Base-by-base conservation (phyloP, 2,113 vertebrate genomes). In the Mastomys coucha region DNA sequence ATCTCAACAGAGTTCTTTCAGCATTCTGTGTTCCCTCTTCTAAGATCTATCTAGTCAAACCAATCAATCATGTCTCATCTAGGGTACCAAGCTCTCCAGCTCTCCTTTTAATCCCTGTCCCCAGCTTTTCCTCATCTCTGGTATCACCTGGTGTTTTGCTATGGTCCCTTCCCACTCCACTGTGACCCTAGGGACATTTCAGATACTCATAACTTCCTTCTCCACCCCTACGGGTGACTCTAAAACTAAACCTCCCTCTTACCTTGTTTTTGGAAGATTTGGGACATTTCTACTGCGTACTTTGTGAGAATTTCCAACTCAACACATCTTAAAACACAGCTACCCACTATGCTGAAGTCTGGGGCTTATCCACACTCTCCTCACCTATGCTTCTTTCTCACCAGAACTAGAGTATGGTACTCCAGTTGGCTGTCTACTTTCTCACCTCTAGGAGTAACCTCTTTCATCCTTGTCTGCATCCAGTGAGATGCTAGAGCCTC, bases 101-200 rank as follows among this genome's bases (percentile, higher is more conserved):
- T 63, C 53, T 22, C 45, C 60, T n/a, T 33, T 42, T 17, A 33
- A 13, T 56, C 24, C 24, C 19, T 24, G 17, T 36, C 19, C 24
- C 10, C 12, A 31, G 39, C 33, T 63, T 70, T 42, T 17, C 45
- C 1, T 42, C 7, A 9, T 26, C 9, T 0, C 31, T 36, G 13
- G 42, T 42, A 11, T 39, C 28, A 36, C 45, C 69, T 20, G 81
- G 51, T 11, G 53, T 7, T n/a, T 88, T 70, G 42, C 58, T 28
- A 1, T 2, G 4, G 19, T 56, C n/a, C 16, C 33, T 9, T 49
- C 31, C 3, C 22, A 6, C 56, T 53, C n/a, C n/a, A 0, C 26
- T 14, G 24, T 31, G 77, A 53, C 69, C 39, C 69, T n/a, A 84
- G n/a, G 16, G 36, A 72, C 19, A 2, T 36, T 22, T 8, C 1